A percentile compares a stretch with the other conserved stretches of the same genome.
phyloP scores from a whole-genome alignment of 2,888 invertebrate genomes.

The Leptopilina syphax region DNA sequence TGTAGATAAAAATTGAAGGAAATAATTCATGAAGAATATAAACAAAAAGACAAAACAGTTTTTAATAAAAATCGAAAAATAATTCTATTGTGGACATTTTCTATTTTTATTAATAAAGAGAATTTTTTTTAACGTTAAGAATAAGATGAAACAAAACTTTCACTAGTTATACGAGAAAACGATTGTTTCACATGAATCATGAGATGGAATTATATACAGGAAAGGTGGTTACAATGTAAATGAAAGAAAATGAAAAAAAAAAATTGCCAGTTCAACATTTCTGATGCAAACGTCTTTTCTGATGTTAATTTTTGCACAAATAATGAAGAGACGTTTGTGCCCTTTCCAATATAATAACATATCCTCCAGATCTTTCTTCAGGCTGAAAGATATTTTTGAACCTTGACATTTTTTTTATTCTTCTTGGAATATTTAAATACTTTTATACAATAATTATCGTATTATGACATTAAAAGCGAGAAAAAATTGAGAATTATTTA shows the following conservation, averaged over 20 bases:
- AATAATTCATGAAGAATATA: no score
- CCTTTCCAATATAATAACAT: not conserved
- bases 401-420: not conserved
- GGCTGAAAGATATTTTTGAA: not conserved
- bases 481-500: no score
- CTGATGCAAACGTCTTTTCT: constrained; percentile 18
- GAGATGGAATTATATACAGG: constrained; percentile 15
- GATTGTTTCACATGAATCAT: constrained; percentile 23
- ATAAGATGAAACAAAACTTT: not conserved
- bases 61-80: not conserved
- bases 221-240: constrained; percentile 13
- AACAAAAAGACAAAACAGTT: not conserved
- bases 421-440: not conserved
- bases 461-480: no score
- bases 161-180: constrained; percentile 15
- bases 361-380: not conserved
- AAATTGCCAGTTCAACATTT: not conserved
- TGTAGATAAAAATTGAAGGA: no score
- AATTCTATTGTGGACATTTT: no score
- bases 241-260: not conserved
- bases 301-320: constrained; percentile 14
- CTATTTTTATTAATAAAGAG: not conserved
- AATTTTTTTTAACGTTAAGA: not conserved
- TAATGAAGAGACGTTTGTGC: constrained; percentile 22
- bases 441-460: not conserved